These are phyloP conservation scores for Platalea minor DNA, from an alignment of 2,797 vertebrate species.

Conservation along the genomic window DNA sequence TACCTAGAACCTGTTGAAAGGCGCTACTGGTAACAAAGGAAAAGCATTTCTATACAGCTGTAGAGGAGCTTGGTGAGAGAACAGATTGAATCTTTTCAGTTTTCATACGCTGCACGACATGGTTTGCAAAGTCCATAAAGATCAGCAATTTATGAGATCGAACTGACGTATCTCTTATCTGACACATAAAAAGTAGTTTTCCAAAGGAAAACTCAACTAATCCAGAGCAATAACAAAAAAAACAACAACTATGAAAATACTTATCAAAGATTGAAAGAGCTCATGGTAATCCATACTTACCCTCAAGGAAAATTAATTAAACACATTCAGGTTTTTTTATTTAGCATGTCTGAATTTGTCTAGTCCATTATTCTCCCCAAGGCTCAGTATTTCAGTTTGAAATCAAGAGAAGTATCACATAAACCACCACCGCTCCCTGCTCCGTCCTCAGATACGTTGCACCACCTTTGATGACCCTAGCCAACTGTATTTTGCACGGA, in stretches of 20 bases:
- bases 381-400: not conserved
- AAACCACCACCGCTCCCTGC: not conserved
- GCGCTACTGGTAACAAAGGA: not conserved
- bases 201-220: not conserved
- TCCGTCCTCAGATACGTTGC: not conserved
- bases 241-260: not conserved
- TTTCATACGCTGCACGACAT: fast-evolving
- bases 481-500: not conserved
- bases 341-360: not conserved
- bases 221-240: not conserved
- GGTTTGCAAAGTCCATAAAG: not conserved
- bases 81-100: not conserved
- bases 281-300: not conserved
- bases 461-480: not conserved
- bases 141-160: not conserved
- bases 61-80: not conserved
- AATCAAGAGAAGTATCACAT: not conserved
- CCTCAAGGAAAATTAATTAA: not conserved
- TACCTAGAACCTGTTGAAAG: not conserved
- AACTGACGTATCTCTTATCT: not conserved
- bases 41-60: not conserved
- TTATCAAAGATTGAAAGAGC: not conserved
- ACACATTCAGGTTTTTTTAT: not conserved
- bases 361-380: not conserved
- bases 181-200: not conserved